These are phyloP conservation scores for Acrocyrtus sp. DNA, from an alignment of 2,888 invertebrate species.

Conservation along the genomic window DNA sequence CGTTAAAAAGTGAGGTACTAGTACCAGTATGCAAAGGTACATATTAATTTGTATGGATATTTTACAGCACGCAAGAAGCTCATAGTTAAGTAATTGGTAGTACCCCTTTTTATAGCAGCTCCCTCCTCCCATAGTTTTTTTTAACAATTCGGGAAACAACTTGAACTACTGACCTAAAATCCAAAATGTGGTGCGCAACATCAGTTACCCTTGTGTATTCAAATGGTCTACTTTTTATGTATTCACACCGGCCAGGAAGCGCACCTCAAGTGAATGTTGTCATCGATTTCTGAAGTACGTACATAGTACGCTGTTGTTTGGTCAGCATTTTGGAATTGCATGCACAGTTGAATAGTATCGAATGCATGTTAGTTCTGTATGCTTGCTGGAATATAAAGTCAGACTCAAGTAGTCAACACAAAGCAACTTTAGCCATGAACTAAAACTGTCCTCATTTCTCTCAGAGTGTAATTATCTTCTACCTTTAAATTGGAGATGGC, in stretches of 20 bases:
- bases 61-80: not conserved
- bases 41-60: too few species aligned
- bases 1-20: too few species aligned
- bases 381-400: too few species aligned
- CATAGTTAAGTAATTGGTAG: not conserved
- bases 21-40: too few species aligned
- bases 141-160: not conserved
- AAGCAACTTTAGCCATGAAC: conserved; percentile 29
- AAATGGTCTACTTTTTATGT: too few species aligned
- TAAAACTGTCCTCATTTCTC: conserved; percentile 41
- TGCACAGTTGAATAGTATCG: not conserved
- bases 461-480: conserved; percentile 16
- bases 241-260: not conserved
- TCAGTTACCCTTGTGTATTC: too few species aligned
- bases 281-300: not conserved
- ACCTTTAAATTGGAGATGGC: not conserved
- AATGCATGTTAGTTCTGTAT: too few species aligned
- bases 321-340: too few species aligned
- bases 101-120: not conserved
- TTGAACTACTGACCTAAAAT: not conserved
- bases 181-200: not conserved
- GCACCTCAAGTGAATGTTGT: not conserved
- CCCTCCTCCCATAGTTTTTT: too few species aligned
- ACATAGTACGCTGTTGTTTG: too few species aligned
- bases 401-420: not conserved